Percentiles rank a stretch among this genome's conserved stretches.
Conservation (phyloP, 2,113 vertebrate genomes). For the Clarias batrachus region DNA sequence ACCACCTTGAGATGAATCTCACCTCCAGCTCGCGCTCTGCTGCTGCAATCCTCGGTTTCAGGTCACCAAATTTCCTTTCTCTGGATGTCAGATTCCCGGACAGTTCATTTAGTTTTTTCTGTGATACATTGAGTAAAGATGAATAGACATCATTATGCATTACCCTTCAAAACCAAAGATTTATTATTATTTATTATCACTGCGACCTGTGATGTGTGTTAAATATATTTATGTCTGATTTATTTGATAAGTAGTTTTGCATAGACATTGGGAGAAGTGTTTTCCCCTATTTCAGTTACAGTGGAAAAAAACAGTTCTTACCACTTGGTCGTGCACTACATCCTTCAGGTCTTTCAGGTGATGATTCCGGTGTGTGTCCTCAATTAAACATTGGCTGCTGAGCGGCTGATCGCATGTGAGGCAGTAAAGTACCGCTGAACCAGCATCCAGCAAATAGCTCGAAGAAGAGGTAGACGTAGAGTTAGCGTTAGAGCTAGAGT, state of each 20-base stretch:
- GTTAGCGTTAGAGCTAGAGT: too few relatives aligned
- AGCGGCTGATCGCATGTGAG: slow-evolving; percentile 4
- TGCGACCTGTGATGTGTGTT: not conserved
- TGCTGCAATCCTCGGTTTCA: not conserved
- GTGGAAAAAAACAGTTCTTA: not conserved
- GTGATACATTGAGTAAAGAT: not conserved
- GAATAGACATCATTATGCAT: not conserved
- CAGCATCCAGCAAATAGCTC: not conserved
- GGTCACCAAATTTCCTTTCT: not conserved
- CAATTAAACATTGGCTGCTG: slow-evolving; percentile 2
- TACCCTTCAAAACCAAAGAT: not conserved
- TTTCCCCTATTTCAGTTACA: not conserved
- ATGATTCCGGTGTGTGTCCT: slow-evolving; percentile 1
- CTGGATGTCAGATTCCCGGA: not conserved
- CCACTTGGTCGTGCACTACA: not conserved
- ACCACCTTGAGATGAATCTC: not conserved
- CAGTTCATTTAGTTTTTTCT: not conserved
- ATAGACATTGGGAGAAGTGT: not conserved
- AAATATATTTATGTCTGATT: not conserved
- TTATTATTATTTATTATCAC: not conserved
- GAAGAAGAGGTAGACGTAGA: not conserved
- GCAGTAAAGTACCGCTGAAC: slow-evolving; percentile 13
- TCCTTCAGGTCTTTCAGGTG: not conserved
- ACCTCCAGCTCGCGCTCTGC: slow-evolving; percentile 9
- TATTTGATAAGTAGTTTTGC: not conserved